These are phyloP conservation scores for Tauraco hartlaubi DNA, from an alignment of 2,797 vertebrate species.

Conservation along the genomic window DNA sequence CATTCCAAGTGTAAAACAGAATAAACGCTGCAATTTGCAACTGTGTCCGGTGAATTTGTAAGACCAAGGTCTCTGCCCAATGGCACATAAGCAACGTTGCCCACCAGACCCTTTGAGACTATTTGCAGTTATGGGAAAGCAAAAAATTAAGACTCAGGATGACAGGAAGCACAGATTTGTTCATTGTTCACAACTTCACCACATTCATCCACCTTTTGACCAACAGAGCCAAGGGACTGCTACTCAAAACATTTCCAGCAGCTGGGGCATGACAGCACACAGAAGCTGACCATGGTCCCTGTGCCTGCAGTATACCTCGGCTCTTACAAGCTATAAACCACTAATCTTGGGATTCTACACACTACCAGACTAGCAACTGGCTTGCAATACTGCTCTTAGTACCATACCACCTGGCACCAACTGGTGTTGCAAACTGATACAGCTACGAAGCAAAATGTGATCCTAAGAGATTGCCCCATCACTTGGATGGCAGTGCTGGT, in stretches of 20 bases:
- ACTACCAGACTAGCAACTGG: neutral
- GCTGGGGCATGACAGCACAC: conserved; percentile 13
- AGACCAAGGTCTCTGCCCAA: neutral
- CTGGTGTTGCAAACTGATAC: neutral
- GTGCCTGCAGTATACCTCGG: neutral
- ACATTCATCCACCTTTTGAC: conserved; percentile 52
- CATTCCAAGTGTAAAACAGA: neutral
- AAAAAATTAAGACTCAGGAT: conserved; percentile 18
- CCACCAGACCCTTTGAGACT: neutral
- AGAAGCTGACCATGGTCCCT: neutral
- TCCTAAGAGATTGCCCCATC: neutral
- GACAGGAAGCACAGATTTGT: conserved; percentile 37
- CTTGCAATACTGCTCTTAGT: neutral
- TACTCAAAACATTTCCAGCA: conserved; percentile 28
- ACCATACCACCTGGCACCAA: neutral
- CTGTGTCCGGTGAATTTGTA: neutral
- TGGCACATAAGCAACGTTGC: neutral
- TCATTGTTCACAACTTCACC: conserved; percentile 52
- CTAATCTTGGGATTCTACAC: neutral
- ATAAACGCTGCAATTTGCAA: conserved; percentile 33
- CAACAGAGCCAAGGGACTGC: conserved; percentile 38
- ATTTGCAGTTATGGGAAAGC: neutral
- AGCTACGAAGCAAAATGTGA: neutral
- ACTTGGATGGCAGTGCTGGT: neutral
- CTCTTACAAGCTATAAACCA: neutral